phyloP scores from a whole-genome alignment of 2,113 vertebrate genomes.

The Typhlomys cinereus region DNA sequence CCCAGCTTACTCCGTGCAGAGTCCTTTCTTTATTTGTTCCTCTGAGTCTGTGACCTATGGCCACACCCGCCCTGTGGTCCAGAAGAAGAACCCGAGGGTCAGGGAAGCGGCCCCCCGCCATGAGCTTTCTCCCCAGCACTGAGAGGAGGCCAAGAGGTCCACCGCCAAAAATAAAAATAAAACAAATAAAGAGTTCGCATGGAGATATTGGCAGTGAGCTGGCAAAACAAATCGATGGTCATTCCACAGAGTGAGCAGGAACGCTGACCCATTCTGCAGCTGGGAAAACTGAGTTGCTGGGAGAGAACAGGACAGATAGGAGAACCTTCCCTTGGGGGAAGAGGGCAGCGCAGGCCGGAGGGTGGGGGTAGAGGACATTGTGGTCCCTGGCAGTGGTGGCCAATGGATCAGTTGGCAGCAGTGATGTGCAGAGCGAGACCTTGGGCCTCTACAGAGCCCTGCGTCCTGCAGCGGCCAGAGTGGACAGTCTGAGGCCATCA shows the following conservation, averaged over 20 bases:
- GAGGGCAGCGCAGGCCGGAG: background rate
- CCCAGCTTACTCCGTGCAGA: fast-evolving
- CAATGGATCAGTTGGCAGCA: fast-evolving
- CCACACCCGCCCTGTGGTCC: background rate
- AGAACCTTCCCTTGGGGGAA: too few species aligned
- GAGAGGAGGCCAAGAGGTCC: too few species aligned
- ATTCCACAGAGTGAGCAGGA: background rate
- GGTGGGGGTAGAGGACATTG: fast-evolving
- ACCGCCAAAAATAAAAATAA: background rate
- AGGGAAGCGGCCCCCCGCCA: too few species aligned
- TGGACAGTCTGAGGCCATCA: background rate
- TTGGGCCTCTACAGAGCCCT: background rate
- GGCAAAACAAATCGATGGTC: background rate
- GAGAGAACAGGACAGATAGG: background rate
- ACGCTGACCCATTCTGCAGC: background rate
- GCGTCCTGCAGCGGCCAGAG: background rate
- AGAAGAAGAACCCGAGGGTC: background rate
- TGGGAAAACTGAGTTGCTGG: background rate
- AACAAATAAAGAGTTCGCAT: background rate
- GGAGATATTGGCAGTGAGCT: background rate
- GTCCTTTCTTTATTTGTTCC: too few species aligned
- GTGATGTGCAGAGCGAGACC: fast-evolving
- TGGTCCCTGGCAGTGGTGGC: background rate
- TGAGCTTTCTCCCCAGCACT: too few species aligned
- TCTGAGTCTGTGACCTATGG: background rate